Conservation (phyloP, 2,888 invertebrate species). For the Mimachlamys varia region DNA sequence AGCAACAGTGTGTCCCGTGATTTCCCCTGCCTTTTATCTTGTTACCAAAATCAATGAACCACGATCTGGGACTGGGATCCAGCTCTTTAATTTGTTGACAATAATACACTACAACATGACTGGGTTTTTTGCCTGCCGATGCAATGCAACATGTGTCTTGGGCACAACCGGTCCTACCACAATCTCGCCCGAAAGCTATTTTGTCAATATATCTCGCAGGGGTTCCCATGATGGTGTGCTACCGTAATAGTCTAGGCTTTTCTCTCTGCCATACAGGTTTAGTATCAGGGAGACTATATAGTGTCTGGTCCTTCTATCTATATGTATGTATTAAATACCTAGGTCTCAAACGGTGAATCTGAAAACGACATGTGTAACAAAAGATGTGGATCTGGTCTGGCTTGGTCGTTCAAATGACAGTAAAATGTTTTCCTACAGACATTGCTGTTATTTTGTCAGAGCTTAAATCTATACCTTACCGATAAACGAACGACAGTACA, state of each 20-base stretch:
- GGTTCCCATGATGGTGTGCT: background rate
- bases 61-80: background rate
- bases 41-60: conserved; percentile 16
- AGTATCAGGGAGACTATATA: background rate
- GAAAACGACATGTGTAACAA: background rate
- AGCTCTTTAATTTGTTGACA: conserved; percentile 22
- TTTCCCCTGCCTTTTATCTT: conserved; percentile 14
- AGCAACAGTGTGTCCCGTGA: conserved; percentile 8
- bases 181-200: background rate
- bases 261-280: background rate
- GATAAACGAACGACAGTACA: background rate
- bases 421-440: background rate
- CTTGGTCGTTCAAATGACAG: background rate
- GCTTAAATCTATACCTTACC: background rate
- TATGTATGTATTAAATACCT: background rate
- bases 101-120: background rate
- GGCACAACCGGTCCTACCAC: background rate
- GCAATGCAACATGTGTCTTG: background rate
- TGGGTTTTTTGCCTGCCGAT: background rate
- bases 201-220: background rate
- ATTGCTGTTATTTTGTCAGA: background rate
- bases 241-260: background rate
- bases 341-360: background rate
- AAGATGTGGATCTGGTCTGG: background rate
- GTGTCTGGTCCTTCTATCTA: background rate